Evolutionary conservation across 2,113 vertebrate species (phyloP).

Genomic region (Marmota flaviventris): DNA sequence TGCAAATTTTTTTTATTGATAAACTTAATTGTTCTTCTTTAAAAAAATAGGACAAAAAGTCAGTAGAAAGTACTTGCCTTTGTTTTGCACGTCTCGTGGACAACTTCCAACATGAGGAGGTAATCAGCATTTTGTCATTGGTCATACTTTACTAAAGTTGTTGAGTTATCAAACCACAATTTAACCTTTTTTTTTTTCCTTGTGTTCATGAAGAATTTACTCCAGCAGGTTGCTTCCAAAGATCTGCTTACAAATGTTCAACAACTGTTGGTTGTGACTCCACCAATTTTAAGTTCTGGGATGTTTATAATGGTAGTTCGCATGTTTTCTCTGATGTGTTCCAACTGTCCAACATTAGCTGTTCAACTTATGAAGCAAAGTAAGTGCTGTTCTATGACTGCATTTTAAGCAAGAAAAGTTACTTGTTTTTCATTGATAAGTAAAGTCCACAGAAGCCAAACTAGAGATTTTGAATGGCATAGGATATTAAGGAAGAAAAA

Average conservation of each 20-base stretch:
- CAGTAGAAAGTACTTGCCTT: conserved; percentile 99
- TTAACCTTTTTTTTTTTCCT: conserved; percentile 7
- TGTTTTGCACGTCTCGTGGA: conserved; percentile 99
- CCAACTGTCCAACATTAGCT: conserved; percentile 97
- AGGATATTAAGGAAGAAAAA: neutral
- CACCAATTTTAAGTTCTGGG: conserved; percentile 98
- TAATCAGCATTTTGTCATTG: conserved; percentile 76
- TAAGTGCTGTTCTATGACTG: conserved; percentile 87
- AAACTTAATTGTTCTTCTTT: conserved; percentile 50
- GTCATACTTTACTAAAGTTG: neutral
- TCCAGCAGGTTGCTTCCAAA: conserved; percentile 98
- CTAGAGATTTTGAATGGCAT: neutral
- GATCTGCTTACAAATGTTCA: conserved; percentile 99
- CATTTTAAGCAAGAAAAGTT: neutral
- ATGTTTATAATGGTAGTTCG: conserved; percentile 99
- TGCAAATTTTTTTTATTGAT: conserved; percentile 27
- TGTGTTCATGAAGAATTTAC: conserved; percentile 92
- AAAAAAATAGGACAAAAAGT: conserved; percentile 96
- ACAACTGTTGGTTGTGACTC: conserved; percentile 98
- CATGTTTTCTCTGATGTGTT: conserved; percentile 99
- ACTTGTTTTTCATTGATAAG: neutral
- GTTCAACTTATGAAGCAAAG: conserved; percentile 99
- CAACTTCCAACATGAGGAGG: conserved; percentile 99
- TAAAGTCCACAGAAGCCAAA: neutral
- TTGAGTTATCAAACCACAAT: neutral